Evolutionary conservation across 2,888 invertebrate genomes (phyloP).

Genomic region (Lottia gigantea): DNA sequence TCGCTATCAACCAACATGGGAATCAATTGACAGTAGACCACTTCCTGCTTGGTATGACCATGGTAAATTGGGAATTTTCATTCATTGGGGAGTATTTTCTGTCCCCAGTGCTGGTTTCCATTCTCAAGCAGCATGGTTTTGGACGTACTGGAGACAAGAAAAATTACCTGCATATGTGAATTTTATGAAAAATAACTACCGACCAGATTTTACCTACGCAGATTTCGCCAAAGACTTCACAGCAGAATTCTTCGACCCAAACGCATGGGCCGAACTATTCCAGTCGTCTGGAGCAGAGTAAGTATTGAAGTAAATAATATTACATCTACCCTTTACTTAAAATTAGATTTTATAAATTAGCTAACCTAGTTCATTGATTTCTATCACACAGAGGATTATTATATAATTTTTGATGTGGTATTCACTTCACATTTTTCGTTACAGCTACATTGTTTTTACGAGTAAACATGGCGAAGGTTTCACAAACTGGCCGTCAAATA

Average conservation of each 20-base stretch:
- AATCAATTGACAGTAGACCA: slow-evolving; percentile 68
- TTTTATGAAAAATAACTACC: slow-evolving; percentile 86
- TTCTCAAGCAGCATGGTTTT: slow-evolving; percentile 82
- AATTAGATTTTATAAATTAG: no score
- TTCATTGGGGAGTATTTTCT: slow-evolving; percentile 70
- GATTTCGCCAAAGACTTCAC: slow-evolving; percentile 89
- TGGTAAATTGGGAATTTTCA: slow-evolving; percentile 69
- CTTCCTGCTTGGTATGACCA: slow-evolving; percentile 69
- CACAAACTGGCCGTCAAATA: slow-evolving; percentile 82
- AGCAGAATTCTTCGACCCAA: slow-evolving; percentile 85
- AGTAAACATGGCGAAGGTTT: slow-evolving; percentile 90
- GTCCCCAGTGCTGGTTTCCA: slow-evolving; percentile 50
- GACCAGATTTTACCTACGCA: slow-evolving; percentile 87
- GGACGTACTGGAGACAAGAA: slow-evolving; percentile 78
- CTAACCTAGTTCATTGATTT: no score
- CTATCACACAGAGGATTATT: no score
- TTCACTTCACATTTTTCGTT: neutral
- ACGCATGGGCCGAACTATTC: slow-evolving; percentile 86
- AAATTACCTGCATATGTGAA: slow-evolving; percentile 67
- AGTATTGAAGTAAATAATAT: slow-evolving; percentile 31
- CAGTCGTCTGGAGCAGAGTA: slow-evolving; percentile 86
- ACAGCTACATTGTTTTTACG: slow-evolving; percentile 82
- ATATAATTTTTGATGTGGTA: neutral
- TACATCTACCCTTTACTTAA: no score
- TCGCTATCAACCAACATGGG: slow-evolving; percentile 61